Base-by-base conservation (phyloP, 2,113 vertebrate genomes). In the Vanacampus margaritifer region DNA sequence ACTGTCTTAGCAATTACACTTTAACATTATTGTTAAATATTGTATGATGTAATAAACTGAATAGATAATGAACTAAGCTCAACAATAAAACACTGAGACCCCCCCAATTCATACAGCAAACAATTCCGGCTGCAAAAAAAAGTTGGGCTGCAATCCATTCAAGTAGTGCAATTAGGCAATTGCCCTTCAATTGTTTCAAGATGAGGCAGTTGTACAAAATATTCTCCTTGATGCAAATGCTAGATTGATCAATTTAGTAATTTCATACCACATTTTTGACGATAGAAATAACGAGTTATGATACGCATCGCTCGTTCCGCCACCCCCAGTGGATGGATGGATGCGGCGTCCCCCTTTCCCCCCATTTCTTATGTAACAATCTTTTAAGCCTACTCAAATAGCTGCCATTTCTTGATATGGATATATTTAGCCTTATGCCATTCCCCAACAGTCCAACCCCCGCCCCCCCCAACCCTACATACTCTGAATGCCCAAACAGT, bases 351-450 rank as follows among this genome's bases (percentile, higher is more conserved):
- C n/a, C n/a, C 17, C 5, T 5, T 37, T 19, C 24, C 59, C 35
- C 21, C 10, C 19, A 36, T 69, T 78, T 71, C 85, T 91, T 90
- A 87, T 75, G 79, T 89, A 88, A 90, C 78, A 65, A 54, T 76
- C 75, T 72, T 75, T 75, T 43, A 88, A 83, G 83, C 86, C 84
- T 80, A 75, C 71, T 88, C 79, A 53, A 81, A 85, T 86, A 82
- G 86, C 83, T 72, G 80, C 78, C 81, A 69, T 65, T 28, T 75
- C 74, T 73, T 84, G 82, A 89, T 80, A 81, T 70, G 79, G 83
- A 83, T 91, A 91, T 90, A 87, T 91, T 92, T 91, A 90, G 87
- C 78, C 75, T 84, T 80, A 76, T 86, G 71, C 43, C 54, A 12
- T 36, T 48, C 61, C 46, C 57, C 45, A 36, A 13, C 11, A 16